phyloP scores from a whole-genome alignment of 2,113 vertebrate species.

The Salvator merianae region DNA sequence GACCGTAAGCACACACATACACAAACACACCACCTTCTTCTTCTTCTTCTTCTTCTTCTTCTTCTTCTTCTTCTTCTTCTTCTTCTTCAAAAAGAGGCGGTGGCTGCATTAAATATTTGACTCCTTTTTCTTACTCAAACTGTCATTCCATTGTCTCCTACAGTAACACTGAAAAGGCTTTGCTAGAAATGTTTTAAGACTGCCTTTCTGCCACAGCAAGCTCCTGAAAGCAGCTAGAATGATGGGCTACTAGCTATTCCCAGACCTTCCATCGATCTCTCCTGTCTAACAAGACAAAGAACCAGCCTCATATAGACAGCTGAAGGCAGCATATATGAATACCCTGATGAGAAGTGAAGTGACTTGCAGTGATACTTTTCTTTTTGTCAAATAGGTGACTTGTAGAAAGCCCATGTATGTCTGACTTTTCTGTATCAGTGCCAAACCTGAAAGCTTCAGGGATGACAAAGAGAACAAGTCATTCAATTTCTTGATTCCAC shows the following conservation, averaged over 20 bases:
- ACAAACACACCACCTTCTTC: neutral
- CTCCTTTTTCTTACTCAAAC: neutral
- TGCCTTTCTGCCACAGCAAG: slow-evolving; percentile 19
- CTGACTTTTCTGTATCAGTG: slow-evolving; percentile 8
- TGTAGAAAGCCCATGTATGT: slow-evolving; percentile 42
- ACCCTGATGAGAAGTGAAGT: slow-evolving; percentile 44
- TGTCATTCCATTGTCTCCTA: neutral
- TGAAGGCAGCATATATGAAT: slow-evolving; percentile 47
- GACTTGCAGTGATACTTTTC: slow-evolving; percentile 31
- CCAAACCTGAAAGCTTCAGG: slow-evolving; percentile 27
- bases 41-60: slow-evolving; percentile 2
- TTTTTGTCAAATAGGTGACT: slow-evolving; percentile 45
- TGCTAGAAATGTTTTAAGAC: slow-evolving; percentile 10
- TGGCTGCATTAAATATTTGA: neutral
- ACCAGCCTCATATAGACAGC: slow-evolving; percentile 37
- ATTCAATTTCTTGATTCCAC: slow-evolving; percentile 30
- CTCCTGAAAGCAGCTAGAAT: neutral
- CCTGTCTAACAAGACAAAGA: slow-evolving; percentile 53
- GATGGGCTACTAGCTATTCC: slow-evolving; percentile 20
- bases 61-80: neutral
- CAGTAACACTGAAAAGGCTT: slow-evolving; percentile 3
- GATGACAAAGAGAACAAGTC: neutral
- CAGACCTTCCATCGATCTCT: slow-evolving; percentile 44
- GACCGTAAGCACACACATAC: too few relatives aligned
- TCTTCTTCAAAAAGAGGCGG: fast-evolving